Evolutionary conservation across 37 sponge, comb jelly and placozoan species (phyloP), one percentile per base, ranked within the genome.

Genomic region (Corticium candelabrum): DNA sequence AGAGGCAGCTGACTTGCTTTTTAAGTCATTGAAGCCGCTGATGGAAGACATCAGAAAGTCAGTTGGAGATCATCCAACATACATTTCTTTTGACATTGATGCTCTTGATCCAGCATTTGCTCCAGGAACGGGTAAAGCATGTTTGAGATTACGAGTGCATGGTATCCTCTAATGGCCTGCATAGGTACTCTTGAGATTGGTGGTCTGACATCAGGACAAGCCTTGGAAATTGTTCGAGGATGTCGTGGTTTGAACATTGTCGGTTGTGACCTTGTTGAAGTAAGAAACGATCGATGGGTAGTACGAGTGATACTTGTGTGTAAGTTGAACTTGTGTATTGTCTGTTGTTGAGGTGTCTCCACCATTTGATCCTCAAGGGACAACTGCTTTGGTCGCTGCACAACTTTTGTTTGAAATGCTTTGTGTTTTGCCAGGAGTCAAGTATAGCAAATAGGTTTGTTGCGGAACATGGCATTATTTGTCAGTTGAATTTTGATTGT

Each of bases 11-110:
- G 76, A 88, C 32, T 84, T 81, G 21, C 84, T 81, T 82, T 41
- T 84, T 67, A 85, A 78, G 68, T 89, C 89, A 0, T 37, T 89
- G 38, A 41, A 31, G 21, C 89, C 89, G 1, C 85, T 88, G 35
- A 89, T 89, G 89, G 83, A 82, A 11, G 35, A 29, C 3, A 40
- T 85, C 1, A 67, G 89, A 57, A 40, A 78, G 0, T 5, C 67
- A 0, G 34, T 87, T 15, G 79, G 83, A 7, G 83, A 84, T 2
- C 57, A 40, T 34, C 91, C 91, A 27, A 69, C 74, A 37, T 90
- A 90, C 39, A 15, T 84, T 40, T 81, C 83, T 4, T 90, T 90
- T 75, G 91, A 90, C 38, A 87, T 90, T 71, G 91, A 90, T 75
- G 91, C 76, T n/a, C 78, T 90, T 38, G 91, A 90, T 50, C 83